phyloP scores from a whole-genome alignment of 2,113 vertebrate genomes.

The Athene noctua region DNA sequence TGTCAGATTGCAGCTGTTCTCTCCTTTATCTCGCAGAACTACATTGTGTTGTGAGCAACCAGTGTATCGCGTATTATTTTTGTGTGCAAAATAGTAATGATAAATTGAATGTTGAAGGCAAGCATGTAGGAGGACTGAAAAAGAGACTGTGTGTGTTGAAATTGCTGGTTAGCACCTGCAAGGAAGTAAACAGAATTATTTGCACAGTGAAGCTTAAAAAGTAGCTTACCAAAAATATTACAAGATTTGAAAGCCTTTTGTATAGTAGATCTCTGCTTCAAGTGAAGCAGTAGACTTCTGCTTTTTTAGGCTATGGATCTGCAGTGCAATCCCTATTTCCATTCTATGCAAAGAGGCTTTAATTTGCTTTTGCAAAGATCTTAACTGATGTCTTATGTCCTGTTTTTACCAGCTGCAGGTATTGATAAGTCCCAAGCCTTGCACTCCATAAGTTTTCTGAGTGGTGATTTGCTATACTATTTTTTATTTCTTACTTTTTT shows the following conservation, averaged over 20 bases:
- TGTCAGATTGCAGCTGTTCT: not conserved
- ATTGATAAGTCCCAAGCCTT: not conserved
- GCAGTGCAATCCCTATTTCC: not conserved
- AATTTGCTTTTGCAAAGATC: not conserved
- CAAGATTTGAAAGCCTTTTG: not conserved
- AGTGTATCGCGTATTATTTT: not conserved
- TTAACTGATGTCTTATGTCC: not conserved
- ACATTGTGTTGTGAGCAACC: not conserved
- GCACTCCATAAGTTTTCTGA: not conserved
- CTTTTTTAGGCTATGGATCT: not conserved
- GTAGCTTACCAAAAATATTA: not conserved
- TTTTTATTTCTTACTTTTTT: not conserved
- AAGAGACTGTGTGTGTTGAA: not conserved
- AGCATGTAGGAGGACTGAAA: not conserved
- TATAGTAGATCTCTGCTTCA: not conserved
- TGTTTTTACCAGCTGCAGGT: not conserved
- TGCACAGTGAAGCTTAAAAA: constrained; percentile 2
- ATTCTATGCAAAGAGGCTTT: not conserved
- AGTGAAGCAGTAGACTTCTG: not conserved
- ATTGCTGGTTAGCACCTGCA: not conserved
- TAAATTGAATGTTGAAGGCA: not conserved
- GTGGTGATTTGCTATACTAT: not conserved
- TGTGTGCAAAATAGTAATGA: not conserved
- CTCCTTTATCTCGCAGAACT: not conserved
- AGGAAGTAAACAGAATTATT: constrained; percentile 11